Percentiles rank a stretch among this genome's conserved stretches.
These are phyloP conservation scores for Brachionus rubens DNA, from an alignment of 1,140 invertebrate species.

Conservation along the genomic window DNA sequence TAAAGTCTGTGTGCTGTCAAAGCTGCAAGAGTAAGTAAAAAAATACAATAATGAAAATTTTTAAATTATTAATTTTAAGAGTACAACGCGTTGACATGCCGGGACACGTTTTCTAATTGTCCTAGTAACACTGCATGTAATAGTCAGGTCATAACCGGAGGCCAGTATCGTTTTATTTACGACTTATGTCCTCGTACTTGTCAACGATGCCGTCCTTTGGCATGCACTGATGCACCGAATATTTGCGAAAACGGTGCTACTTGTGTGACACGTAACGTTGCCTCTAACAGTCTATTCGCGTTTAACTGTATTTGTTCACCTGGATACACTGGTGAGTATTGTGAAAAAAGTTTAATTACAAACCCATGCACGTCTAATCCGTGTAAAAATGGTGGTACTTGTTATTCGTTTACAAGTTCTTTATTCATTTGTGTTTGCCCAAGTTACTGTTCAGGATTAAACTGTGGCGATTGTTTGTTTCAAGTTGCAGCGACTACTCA, in stretches of 20 bases:
- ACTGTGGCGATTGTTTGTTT: background rate
- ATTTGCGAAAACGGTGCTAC: slow-evolving; percentile 22
- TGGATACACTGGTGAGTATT: slow-evolving; percentile 30
- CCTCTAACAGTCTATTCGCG: background rate
- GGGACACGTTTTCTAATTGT: background rate
- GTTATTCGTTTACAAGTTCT: background rate
- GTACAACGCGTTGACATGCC: slow-evolving; percentile 7
- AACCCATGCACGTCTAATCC: background rate
- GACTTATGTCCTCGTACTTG: slow-evolving; percentile 25
- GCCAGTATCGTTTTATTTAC: background rate
- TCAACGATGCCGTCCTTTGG: background rate
- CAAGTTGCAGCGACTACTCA: background rate
- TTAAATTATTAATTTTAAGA: background rate
- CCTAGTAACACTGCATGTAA: background rate
- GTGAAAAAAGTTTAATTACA: background rate
- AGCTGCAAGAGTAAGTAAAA: slow-evolving; percentile 27
- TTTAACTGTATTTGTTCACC: background rate
- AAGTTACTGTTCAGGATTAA: background rate
- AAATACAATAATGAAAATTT: background rate
- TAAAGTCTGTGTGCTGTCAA: slow-evolving; percentile 11
- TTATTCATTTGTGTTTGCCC: slow-evolving; percentile 5
- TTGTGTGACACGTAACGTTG: background rate
- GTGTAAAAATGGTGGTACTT: slow-evolving; percentile 28
- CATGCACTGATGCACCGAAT: background rate
- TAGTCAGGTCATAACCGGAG: background rate